Evolutionary conservation across 2,113 vertebrate genomes (phyloP).

Genomic region (Bettongia penicillata): DNA sequence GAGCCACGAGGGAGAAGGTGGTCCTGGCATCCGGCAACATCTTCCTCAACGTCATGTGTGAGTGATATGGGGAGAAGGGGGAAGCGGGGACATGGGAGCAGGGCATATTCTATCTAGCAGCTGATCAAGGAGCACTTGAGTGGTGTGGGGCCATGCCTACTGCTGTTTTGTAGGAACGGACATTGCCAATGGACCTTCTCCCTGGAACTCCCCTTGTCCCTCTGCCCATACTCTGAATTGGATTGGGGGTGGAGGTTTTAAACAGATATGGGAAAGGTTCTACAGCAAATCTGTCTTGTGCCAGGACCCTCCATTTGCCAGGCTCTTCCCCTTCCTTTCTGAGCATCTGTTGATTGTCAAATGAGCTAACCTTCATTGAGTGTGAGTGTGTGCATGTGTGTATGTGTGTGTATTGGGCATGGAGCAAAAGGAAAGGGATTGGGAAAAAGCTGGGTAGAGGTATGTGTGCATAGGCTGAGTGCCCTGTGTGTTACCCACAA

Average conservation of each 20-base stretch:
- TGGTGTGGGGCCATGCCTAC: not conserved
- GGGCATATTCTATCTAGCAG: not conserved
- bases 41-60: constrained; percentile 94
- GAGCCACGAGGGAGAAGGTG: constrained; percentile 90
- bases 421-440: no score
- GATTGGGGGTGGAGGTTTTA: not conserved
- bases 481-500: not conserved
- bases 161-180: not conserved
- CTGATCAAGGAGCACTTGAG: not conserved
- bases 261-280: not conserved
- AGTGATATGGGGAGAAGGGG: constrained; percentile 65
- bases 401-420: no score
- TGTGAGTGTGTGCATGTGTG: no score
- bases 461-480: not conserved
- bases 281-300: not conserved
- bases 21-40: constrained; percentile 92
- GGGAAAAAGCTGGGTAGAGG: no score
- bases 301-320: not conserved
- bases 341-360: no score
- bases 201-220: not conserved
- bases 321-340: not conserved
- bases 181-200: not conserved
- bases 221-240: not conserved
- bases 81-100: not conserved
- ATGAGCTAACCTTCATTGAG: no score